Conservation (phyloP, 2,888 invertebrate genomes). For the Caenorhabditis panamensis region DNA sequence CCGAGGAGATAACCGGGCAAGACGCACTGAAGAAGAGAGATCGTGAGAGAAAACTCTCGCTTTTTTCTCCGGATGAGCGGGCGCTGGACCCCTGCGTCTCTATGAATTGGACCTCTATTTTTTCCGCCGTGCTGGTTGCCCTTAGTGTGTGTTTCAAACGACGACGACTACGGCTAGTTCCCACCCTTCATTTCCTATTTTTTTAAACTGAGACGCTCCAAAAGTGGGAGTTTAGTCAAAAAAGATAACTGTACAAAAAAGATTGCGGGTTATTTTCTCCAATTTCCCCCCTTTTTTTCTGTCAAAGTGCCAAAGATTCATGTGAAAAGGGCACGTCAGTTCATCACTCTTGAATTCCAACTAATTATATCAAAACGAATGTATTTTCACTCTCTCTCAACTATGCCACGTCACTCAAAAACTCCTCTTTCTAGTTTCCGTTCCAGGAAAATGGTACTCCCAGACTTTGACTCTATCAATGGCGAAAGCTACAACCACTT, state of each 20-base stretch:
- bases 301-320: no score
- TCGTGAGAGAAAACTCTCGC: background rate
- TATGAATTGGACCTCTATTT: background rate
- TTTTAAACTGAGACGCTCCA: no score
- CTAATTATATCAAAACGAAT: no score
- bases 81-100: constrained; percentile 1
- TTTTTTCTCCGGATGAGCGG: constrained; percentile 6
- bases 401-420: no score
- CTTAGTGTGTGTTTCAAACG: constrained; percentile 3
- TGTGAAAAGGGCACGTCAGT: no score
- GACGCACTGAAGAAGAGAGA: background rate
- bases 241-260: no score
- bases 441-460: constrained; percentile 1
- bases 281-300: no score
- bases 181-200: background rate
- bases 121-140: background rate
- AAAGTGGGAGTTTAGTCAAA: no score
- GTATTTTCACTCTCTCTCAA: no score
- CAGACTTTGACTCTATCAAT: constrained; percentile 18
- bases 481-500: constrained; percentile 19
- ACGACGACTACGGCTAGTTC: background rate
- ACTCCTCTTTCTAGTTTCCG: background rate
- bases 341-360: no score
- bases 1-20: background rate
- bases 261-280: no score